Percentiles rank a stretch among this genome's conserved stretches.
Conservation (phyloP, 1,140 invertebrate genomes). For the Euwallacea similis region DNA sequence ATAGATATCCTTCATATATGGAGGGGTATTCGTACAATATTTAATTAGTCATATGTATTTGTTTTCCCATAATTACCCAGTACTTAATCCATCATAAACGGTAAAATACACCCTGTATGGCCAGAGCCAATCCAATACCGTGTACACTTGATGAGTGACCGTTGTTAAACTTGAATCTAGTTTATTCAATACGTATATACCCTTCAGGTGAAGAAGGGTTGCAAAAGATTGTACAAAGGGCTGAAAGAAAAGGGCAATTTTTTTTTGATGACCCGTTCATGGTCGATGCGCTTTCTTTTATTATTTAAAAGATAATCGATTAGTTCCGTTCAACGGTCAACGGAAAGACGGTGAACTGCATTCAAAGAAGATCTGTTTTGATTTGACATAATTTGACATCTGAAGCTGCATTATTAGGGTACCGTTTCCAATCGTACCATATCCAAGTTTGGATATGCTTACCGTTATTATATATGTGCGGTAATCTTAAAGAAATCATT, state of each 20-base stretch:
- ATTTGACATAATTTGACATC: background rate
- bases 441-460: too few relatives aligned
- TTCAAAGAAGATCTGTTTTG: too few relatives aligned
- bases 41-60: too few relatives aligned
- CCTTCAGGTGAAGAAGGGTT: background rate
- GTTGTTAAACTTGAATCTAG: constrained; percentile 16
- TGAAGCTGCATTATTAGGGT: background rate
- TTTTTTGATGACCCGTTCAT: background rate
- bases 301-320: constrained; percentile 10
- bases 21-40: too few relatives aligned
- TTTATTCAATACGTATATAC: constrained; percentile 10
- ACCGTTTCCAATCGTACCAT: background rate
- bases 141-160: constrained; percentile 1
- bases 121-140: too few relatives aligned
- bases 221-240: constrained; percentile 1
- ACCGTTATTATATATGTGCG: too few relatives aligned
- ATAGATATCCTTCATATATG: too few relatives aligned
- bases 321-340: constrained; percentile 5
- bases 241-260: background rate
- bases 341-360: background rate
- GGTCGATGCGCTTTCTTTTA: background rate
- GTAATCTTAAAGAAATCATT: too few relatives aligned
- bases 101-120: too few relatives aligned
- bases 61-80: too few relatives aligned
- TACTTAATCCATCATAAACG: too few relatives aligned